phyloP scores from a whole-genome alignment of 2,113 vertebrate genomes.

The Sinocyclocheilus anshuiensis region DNA sequence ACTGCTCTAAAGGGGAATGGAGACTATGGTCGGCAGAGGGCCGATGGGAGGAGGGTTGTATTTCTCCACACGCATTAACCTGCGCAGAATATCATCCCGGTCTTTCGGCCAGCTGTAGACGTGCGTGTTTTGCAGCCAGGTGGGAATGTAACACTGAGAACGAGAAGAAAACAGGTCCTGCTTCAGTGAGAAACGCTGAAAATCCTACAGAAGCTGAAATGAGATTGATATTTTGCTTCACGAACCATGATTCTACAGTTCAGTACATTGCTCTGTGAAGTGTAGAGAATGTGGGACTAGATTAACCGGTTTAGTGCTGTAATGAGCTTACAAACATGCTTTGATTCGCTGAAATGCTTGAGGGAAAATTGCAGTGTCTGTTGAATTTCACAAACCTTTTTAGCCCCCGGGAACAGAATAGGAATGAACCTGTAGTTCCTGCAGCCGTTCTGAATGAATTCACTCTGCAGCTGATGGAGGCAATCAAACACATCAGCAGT shows the following conservation, averaged over 20 bases:
- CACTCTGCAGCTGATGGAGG: conserved; percentile 51
- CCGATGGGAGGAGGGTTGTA: conserved; percentile 62
- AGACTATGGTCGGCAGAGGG: conserved; percentile 58
- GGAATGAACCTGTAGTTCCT: conserved; percentile 59
- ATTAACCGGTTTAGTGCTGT: not conserved
- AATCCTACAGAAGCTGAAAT: not conserved
- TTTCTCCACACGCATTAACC: conserved; percentile 63
- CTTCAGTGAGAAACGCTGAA: not conserved
- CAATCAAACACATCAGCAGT: not conserved
- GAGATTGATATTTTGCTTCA: not conserved
- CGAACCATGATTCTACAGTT: not conserved
- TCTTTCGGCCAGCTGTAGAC: conserved; percentile 63
- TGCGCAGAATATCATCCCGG: conserved; percentile 59
- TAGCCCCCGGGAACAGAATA: conserved; percentile 56
- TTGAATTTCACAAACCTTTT: conserved; percentile 43
- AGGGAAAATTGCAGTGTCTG: not conserved
- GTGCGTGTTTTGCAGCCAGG: conserved; percentile 60
- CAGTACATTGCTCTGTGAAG: not conserved
- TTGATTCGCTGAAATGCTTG: not conserved
- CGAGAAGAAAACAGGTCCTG: not conserved
- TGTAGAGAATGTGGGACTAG: not conserved
- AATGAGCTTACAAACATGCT: not conserved
- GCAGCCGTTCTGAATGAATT: conserved; percentile 59
- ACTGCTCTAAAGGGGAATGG: conserved; percentile 49
- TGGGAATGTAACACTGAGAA: conserved; percentile 55